These are phyloP conservation scores for Trichogramma dendrolimi DNA, from an alignment of 2,888 invertebrate genomes.

Conservation along the genomic window DNA sequence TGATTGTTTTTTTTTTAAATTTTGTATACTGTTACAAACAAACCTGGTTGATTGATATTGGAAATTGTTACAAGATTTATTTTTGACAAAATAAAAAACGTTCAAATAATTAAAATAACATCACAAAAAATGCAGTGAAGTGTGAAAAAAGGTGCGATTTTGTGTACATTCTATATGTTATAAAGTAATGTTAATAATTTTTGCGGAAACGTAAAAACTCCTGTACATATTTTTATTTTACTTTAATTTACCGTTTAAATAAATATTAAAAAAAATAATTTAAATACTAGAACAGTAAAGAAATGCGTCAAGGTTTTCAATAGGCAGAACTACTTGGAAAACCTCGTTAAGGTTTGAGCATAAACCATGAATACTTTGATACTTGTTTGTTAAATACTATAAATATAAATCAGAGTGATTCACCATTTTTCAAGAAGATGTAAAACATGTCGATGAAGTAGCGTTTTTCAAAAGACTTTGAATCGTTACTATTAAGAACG, in stretches of 20 bases:
- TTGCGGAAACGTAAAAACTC: constrained; percentile 22
- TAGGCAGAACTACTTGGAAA: background rate
- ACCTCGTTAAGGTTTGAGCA: too few species aligned
- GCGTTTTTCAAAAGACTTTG: too few species aligned
- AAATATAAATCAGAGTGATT: too few species aligned
- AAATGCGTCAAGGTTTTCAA: background rate
- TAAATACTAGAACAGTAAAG: background rate
- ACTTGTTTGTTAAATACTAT: too few species aligned
- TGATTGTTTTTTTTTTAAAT: constrained; percentile 8
- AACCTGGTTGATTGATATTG: background rate
- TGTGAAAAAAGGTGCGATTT: constrained; percentile 22
- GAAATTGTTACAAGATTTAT: constrained; percentile 4
- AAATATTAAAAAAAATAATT: constrained; percentile 18
- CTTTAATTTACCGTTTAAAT: constrained; percentile 25
- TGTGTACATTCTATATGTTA: constrained; percentile 27
- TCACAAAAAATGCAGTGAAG: constrained; percentile 15
- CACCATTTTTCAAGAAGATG: too few species aligned
- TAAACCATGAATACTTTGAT: too few species aligned
- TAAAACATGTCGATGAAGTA: too few species aligned
- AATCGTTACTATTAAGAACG: too few species aligned
- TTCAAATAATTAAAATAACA: constrained; percentile 1
- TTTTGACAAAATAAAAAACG: constrained; percentile 13
- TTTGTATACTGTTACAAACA: constrained; percentile 4
- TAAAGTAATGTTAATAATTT: constrained; percentile 27
- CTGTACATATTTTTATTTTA: constrained; percentile 29